Evolutionary conservation across 1,140 invertebrate genomes (phyloP), one percentile per base, ranked within the genome.

Genomic region (Trichonephila clavata): DNA sequence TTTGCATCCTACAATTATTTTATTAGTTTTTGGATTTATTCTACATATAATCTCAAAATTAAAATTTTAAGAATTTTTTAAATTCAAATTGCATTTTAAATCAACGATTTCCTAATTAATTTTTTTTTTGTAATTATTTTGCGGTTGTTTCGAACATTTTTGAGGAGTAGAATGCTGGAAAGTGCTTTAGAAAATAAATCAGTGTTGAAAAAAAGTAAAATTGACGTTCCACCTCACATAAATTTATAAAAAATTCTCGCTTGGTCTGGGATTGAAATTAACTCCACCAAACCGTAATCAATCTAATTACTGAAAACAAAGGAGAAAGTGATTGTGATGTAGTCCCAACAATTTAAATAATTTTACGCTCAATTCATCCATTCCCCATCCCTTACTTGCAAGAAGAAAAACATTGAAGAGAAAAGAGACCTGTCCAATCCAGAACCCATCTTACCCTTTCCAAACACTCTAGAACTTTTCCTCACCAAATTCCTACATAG

Each of bases 401-500:
- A n/a, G 65, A 68, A 24, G 21, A 39, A 77, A 77, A 77, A 57
- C 81, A 81, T 50, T 50, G 50, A 50, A 50, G 50, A 50, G 50
- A 8, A 50, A 13, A n/a, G 4, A 83, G 43, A 50, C 81, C 81
- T 50, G 50, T 50, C 81, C 43, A 83, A 83, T 27, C 81, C 39
- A 59, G 81, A 57, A 39, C n/a, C 43, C 43, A 50, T 5, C 27
- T 24, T 43, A 83, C 50, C 81, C 81, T 57, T 50, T 59, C 77
- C 1, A 27, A 6, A 27, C 77, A 20, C 77, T 14, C 18, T 21
- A 32, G 68, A 71, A 71, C 14, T 77, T 77, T 77, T 83, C 50
- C 50, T 24, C 50, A 13, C 50, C 60, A 87, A 27, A 87, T 87
- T 87, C 86, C 59, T 63, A 14, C 86, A 61, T 24, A 87, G 59